Evolutionary conservation across 2,888 invertebrate genomes (phyloP).

Genomic region (Drosophila conformis): DNA sequence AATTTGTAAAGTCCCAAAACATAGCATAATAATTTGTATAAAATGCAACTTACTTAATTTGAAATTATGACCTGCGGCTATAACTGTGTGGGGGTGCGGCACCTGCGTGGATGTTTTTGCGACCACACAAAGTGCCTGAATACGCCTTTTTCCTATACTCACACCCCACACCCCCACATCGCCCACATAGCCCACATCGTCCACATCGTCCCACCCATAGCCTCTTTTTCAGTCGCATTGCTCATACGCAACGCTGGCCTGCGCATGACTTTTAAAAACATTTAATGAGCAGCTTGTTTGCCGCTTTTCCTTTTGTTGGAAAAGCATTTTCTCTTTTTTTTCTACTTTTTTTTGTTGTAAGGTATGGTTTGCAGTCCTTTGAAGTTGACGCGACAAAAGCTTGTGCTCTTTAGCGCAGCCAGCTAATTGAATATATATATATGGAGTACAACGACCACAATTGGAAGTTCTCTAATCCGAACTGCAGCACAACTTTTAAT

Average conservation of each 20-base stretch:
- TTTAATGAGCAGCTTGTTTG: slow-evolving; percentile 43
- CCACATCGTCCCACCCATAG: not conserved
- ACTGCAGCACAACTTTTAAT: slow-evolving; percentile 46
- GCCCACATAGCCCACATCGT: no score
- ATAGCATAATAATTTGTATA: slow-evolving; percentile 4
- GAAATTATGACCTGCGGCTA: slow-evolving; percentile 8
- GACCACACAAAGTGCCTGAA: slow-evolving; percentile 19
- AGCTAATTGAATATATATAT: slow-evolving; percentile 45
- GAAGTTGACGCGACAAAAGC: slow-evolving; percentile 30
- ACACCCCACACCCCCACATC: no score
- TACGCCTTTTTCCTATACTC: not conserved
- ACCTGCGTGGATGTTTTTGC: slow-evolving; percentile 33
- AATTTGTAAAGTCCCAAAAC: slow-evolving; percentile 17
- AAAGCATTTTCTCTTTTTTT: slow-evolving; percentile 12
- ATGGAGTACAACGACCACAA: slow-evolving; percentile 6
- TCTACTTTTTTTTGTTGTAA: slow-evolving; percentile 2
- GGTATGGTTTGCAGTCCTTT: slow-evolving; percentile 20
- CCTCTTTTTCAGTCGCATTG: slow-evolving; percentile 12
- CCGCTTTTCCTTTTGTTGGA: slow-evolving; percentile 15
- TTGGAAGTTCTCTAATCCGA: slow-evolving; percentile 21
- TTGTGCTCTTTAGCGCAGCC: slow-evolving; percentile 33
- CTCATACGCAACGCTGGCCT: slow-evolving; percentile 52
- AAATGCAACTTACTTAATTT: slow-evolving; percentile 6
- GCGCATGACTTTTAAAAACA: slow-evolving; percentile 45
- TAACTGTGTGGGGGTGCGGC: slow-evolving; percentile 30